Conservation (phyloP, 2,888 invertebrate genomes). For the Strigamia crassipes region DNA sequence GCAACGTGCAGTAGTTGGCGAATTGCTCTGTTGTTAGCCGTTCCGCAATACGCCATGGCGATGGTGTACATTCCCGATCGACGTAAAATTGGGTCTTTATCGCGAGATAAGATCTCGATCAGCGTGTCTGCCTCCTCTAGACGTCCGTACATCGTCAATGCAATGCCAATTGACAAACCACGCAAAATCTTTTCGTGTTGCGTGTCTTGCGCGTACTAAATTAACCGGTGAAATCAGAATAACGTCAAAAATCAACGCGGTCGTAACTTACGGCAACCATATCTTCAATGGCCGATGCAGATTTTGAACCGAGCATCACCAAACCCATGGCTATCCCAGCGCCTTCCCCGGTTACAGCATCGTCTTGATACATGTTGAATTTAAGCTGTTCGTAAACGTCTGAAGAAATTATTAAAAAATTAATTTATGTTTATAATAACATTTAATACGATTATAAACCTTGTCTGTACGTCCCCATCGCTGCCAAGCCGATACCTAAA, state of each 20-base stretch:
- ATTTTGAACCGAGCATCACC: conserved; percentile 96
- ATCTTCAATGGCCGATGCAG: conserved; percentile 84
- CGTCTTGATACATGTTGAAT: conserved; percentile 96
- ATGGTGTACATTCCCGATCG: conserved; percentile 97
- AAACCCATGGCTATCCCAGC: conserved; percentile 99
- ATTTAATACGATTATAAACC: conserved; percentile 52
- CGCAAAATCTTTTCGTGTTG: conserved; percentile 98
- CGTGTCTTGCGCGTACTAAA: conserved; percentile 86
- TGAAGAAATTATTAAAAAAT: conserved; percentile 59
- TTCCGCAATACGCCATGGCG: conserved; percentile 98
- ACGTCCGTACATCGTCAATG: conserved; percentile 95
- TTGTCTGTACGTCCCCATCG: conserved; percentile 92
- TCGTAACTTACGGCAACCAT: conserved; percentile 79
- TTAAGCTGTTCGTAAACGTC: conserved; percentile 97
- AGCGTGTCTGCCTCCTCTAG: conserved; percentile 95
- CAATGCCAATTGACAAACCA: conserved; percentile 94
- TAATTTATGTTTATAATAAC: background rate
- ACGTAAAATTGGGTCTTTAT: conserved; percentile 92
- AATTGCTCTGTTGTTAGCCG: conserved; percentile 96
- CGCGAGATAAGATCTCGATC: conserved; percentile 83
- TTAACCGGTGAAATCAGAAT: background rate
- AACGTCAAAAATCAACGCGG: background rate
- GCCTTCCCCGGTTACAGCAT: conserved; percentile 98
- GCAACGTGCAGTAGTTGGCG: conserved; percentile 92
- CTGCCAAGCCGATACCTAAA: conserved; percentile 93